phyloP scores from a whole-genome alignment of 2,888 invertebrate genomes.

The Andrena haemorrhoa region DNA sequence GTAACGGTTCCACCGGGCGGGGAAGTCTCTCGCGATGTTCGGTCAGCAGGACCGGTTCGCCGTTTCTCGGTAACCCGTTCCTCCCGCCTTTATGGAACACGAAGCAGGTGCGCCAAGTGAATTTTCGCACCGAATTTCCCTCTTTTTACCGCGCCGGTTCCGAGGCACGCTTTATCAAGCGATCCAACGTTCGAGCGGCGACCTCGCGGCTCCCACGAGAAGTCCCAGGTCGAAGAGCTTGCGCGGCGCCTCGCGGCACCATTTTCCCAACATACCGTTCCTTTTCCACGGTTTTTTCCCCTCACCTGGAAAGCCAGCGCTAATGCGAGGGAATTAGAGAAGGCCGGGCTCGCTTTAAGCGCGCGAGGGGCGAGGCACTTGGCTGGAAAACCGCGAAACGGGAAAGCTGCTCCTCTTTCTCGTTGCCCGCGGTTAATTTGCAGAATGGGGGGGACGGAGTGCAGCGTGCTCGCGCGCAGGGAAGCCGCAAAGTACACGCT shows the following conservation, averaged over 20 bases:
- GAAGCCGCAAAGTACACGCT: background rate
- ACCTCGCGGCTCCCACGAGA: no score
- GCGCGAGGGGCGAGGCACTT: slow-evolving; percentile 4
- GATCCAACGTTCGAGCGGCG: background rate
- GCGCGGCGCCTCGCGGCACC: background rate
- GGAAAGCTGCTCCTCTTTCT: slow-evolving; percentile 33
- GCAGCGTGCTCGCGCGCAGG: background rate
- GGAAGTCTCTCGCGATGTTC: slow-evolving; percentile 47
- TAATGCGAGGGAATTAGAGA: slow-evolving; percentile 25
- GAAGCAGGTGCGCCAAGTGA: slow-evolving; percentile 44
- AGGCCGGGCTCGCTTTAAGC: slow-evolving; percentile 3
- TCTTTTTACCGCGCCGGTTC: no score
- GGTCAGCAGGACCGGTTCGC: slow-evolving; percentile 66
- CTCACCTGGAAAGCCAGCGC: background rate
- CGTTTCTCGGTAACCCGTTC: slow-evolving; percentile 66
- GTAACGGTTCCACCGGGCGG: slow-evolving; percentile 68
- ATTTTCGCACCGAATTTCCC: slow-evolving; percentile 45
- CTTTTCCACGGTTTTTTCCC: background rate
- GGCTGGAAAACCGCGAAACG: slow-evolving; percentile 41
- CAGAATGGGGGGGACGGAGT: background rate
- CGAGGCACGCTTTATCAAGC: background rate
- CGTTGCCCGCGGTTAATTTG: slow-evolving; percentile 30
- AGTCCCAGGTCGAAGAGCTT: no score
- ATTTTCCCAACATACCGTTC: background rate
- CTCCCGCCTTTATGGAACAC: slow-evolving; percentile 49